Conservation (phyloP, 2,888 invertebrate genomes). For the Elmis aenea region DNA sequence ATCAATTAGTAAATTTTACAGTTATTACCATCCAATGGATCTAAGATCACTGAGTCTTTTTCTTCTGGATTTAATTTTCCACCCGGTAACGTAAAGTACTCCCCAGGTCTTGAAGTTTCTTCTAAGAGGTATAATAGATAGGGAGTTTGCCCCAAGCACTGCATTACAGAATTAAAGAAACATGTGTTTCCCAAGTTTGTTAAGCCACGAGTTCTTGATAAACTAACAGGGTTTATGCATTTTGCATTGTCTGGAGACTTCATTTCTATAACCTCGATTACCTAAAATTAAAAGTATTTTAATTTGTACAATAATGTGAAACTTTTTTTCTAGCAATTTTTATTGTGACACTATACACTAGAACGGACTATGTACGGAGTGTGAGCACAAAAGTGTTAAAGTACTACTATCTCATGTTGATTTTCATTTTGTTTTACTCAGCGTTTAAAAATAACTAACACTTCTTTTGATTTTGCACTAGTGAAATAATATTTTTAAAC, state of each 20-base stretch:
- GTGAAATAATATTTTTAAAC: no score
- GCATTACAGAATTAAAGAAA: slow-evolving; percentile 95
- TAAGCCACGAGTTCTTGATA: slow-evolving; percentile 70
- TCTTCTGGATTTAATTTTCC: slow-evolving; percentile 56
- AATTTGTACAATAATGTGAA: no score
- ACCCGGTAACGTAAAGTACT: slow-evolving; percentile 67
- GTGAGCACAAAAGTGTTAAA: no score
- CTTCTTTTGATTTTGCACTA: no score
- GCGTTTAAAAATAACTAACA: no score
- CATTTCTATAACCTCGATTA: slow-evolving; percentile 6
- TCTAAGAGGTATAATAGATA: slow-evolving; percentile 64
- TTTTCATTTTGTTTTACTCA: no score
- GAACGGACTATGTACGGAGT: no score
- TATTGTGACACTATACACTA: no score
- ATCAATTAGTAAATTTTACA: not conserved
- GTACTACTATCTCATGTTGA: no score
- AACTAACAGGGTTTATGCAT: slow-evolving; percentile 6
- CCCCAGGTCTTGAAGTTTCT: slow-evolving; percentile 64
- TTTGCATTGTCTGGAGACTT: slow-evolving; percentile 1
- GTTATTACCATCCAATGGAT: slow-evolving; percentile 26
- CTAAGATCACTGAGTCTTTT: slow-evolving; percentile 11
- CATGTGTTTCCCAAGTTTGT: slow-evolving; percentile 94
- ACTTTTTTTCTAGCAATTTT: no score
- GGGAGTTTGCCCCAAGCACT: slow-evolving; percentile 84
- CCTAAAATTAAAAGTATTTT: slow-evolving; percentile 9